These are phyloP conservation scores for Jaculus jaculus DNA, from an alignment of 2,113 vertebrate genomes.

Conservation along the genomic window DNA sequence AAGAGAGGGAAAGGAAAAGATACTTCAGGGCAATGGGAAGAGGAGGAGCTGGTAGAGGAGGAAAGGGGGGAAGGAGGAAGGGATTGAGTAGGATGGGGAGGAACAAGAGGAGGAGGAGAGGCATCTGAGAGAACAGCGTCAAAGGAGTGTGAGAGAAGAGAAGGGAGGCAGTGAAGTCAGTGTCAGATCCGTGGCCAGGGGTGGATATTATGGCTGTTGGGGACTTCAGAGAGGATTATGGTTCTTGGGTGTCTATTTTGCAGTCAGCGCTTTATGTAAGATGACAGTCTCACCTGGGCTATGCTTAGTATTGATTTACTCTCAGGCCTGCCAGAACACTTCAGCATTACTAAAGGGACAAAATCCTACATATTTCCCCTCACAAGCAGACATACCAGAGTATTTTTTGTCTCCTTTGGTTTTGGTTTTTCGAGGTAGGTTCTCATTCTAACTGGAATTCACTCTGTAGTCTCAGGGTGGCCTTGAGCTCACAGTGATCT, in stretches of 20 bases:
- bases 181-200: constrained; percentile 93
- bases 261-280: constrained; percentile 87
- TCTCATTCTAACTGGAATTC: no score
- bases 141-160: constrained; percentile 70
- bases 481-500: no score
- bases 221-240: constrained; percentile 88
- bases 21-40: constrained; percentile 83
- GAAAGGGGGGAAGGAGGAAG: not conserved
- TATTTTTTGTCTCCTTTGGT: no score
- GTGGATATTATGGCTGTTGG: constrained; percentile 92
- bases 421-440: no score
- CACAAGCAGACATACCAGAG: not conserved
- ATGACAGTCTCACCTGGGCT: constrained; percentile 86
- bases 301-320: constrained; percentile 87
- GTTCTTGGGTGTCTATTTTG: constrained; percentile 90
- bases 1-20: constrained; percentile 60
- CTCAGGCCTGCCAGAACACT: constrained; percentile 80
- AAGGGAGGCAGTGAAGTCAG: constrained; percentile 91
- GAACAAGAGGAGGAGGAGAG: no score
- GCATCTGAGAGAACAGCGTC: constrained; percentile 44
- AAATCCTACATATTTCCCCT: not conserved
- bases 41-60: constrained; percentile 44
- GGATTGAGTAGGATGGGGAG: no score
- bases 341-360: constrained; percentile 79
- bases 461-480: no score